Conservation (phyloP, 2,113 vertebrate genomes). For the Alligator mississippiensis region DNA sequence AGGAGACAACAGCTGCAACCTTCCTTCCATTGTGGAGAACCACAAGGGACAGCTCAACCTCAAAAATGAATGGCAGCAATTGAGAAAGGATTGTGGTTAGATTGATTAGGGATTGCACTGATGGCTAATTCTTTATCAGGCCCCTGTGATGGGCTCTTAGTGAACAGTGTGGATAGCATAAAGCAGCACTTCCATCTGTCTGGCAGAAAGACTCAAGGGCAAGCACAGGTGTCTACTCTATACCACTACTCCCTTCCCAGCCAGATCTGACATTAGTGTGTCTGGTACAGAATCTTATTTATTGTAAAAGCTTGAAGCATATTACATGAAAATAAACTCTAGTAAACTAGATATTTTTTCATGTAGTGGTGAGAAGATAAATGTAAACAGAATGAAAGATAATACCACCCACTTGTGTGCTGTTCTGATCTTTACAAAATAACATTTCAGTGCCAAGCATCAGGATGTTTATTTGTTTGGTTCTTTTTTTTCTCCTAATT, state of each 20-base stretch:
- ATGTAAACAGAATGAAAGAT: background rate
- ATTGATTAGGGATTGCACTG: background rate
- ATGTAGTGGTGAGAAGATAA: background rate
- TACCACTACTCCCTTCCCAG: background rate
- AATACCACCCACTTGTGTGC: background rate
- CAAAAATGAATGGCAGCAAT: background rate
- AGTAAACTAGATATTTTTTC: background rate
- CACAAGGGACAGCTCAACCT: background rate
- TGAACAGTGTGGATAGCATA: background rate
- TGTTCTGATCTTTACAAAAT: constrained; percentile 42
- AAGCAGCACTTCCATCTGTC: background rate
- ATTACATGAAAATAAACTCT: background rate
- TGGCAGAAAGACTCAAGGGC: background rate
- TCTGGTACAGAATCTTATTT: background rate
- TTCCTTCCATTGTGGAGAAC: background rate
- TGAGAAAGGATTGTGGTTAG: background rate
- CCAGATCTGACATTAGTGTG: background rate
- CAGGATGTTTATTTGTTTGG: background rate
- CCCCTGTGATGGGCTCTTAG: background rate
- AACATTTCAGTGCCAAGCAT: background rate
- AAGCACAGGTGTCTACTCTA: background rate
- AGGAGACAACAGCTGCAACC: background rate
- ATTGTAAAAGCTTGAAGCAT: background rate
- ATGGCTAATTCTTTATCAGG: background rate
- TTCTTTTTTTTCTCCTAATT: constrained; percentile 43